Evolutionary conservation across 2,113 vertebrate genomes (phyloP).

Genomic region (Calcarius ornatus): DNA sequence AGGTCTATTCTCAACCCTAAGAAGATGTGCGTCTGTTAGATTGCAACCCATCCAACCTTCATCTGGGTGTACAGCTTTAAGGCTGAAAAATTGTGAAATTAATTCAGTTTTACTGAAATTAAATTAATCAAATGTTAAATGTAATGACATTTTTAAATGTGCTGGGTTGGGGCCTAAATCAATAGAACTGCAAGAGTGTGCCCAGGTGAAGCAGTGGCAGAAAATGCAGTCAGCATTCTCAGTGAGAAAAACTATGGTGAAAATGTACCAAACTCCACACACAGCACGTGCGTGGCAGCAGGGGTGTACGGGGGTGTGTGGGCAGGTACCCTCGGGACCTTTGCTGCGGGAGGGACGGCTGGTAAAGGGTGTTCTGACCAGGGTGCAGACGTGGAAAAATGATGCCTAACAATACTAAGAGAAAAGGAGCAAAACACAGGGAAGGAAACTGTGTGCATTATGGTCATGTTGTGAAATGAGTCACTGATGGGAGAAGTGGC

Average conservation of each 20-base stretch:
- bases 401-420: neutral
- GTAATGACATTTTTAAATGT: neutral
- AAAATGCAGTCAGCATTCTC: neutral
- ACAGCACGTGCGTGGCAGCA: fast-evolving
- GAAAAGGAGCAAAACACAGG: neutral
- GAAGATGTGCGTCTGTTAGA: neutral
- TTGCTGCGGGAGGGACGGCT: fast-evolving
- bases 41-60: neutral
- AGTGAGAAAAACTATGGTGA: neutral
- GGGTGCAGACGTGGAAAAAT: neutral
- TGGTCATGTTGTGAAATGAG: neutral
- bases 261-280: neutral
- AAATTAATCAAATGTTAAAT: constrained; percentile 10
- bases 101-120: neutral
- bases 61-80: neutral
- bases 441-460: neutral
- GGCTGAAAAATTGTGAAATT: neutral
- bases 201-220: neutral
- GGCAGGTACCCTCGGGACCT: fast-evolving
- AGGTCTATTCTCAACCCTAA: neutral
- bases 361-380: neutral
- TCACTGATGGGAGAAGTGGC: neutral
- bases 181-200: neutral
- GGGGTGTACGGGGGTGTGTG: neutral
- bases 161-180: neutral